Base-by-base conservation (phyloP, 2,888 invertebrate species). In the Yponomeuta cagnagella region DNA sequence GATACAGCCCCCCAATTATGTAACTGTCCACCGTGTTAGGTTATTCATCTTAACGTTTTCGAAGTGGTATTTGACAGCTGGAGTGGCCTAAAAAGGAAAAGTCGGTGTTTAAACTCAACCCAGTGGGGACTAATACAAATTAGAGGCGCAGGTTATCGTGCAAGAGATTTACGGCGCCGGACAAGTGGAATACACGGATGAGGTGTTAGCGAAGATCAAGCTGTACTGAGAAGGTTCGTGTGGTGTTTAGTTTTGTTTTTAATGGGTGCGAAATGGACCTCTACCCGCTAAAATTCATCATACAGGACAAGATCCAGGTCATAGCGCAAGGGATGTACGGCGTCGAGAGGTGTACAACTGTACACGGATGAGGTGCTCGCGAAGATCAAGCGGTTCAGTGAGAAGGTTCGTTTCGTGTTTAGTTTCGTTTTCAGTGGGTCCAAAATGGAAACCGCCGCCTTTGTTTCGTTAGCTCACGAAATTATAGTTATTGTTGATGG, bases 271-370 rank as follows among this genome's bases (percentile, higher is more conserved):
- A 43, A 15, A 12, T 23, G n/a, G 48, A 95, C 77, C 88, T 98
- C 10, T 98, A 97, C 79, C 93, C 95, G 4, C 84, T 95, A 31
- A 84, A 95, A 73, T 76, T 94, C 68, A 88, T 97, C 10, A 94
- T 99, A 12, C 94, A 95, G 75, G 95, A 97, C 2, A 99, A 99
- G 91, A 97, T 99, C 74, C 93, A 94, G 76, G 95, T 87, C 10
- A 98, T 99, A 79, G 98, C 99, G 0, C 94, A 92, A 71, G 96
- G 98, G 83, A 98, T 99, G 95, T 99, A 99, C 81, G 99, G 99
- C 2, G 99, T 99, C 3, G 92, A 71, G 96, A 98, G 83, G 98
- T 99, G 95, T 99, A 99, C 81, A 95, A 58, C 94, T 99, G 23
- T 93, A 98, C 70, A 93, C 95, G 0, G 94, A 95, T 4, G 93